Conservation (phyloP, 2,797 vertebrate genomes). For the Streptopelia turtur region DNA sequence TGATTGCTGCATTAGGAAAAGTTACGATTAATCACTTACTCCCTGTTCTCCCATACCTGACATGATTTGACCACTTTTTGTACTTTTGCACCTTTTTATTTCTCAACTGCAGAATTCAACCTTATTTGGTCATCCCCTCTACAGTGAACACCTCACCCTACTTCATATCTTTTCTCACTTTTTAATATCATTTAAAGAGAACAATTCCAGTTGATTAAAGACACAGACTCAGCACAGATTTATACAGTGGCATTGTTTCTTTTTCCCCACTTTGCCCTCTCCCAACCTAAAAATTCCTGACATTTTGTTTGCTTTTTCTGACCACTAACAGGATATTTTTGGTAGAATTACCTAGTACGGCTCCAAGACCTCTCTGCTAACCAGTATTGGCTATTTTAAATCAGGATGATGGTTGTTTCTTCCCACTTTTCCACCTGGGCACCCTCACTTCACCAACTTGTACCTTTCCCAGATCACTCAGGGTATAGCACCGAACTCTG, state of each 20-base stretch:
- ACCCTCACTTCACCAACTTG: not conserved
- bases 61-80: not conserved
- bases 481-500: not conserved
- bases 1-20: not conserved
- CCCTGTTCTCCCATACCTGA: not conserved
- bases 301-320: not conserved
- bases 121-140: not conserved
- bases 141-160: not conserved
- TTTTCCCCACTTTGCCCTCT: not conserved
- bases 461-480: not conserved
- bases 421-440: not conserved
- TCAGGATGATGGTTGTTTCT: fast-evolving
- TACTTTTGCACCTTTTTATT: not conserved
- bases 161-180: not conserved
- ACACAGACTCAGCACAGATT: not conserved
- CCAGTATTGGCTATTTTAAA: not conserved
- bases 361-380: not conserved
- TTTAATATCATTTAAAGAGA: not conserved
- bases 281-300: not conserved
- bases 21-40: not conserved
- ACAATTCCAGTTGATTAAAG: not conserved
- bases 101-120: not conserved
- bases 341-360: not conserved
- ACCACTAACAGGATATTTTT: not conserved
- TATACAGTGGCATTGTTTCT: not conserved